phyloP scores from a whole-genome alignment of 92 coral and sea anemone genomes.

The Bergia sp. region DNA sequence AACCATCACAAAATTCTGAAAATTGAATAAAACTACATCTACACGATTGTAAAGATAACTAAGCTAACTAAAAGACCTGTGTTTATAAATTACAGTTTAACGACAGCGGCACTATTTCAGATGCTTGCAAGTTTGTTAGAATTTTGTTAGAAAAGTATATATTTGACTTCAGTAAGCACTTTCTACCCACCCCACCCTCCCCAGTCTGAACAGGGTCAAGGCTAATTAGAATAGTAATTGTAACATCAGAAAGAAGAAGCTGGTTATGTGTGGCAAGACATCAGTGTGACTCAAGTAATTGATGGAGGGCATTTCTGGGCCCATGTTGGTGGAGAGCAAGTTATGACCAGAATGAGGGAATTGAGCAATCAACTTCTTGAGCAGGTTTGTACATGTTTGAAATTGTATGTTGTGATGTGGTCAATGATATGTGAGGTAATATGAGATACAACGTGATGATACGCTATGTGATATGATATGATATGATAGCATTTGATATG shows the following conservation, averaged over 20 bases:
- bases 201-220: background rate
- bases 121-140: too few species aligned
- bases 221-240: background rate
- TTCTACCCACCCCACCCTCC: background rate
- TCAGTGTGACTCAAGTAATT: conserved; percentile 73
- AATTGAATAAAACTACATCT: too few species aligned
- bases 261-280: conserved; percentile 70
- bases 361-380: conserved; percentile 54
- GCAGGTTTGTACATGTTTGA: conserved; percentile 55
- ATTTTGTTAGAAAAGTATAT: too few species aligned
- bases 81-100: too few species aligned
- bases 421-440: too few species aligned
- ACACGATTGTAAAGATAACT: too few species aligned
- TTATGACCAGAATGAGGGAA: conserved; percentile 53
- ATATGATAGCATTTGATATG: too few species aligned
- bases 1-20: too few species aligned
- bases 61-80: too few species aligned
- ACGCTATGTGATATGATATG: too few species aligned
- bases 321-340: conserved; percentile 87
- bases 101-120: too few species aligned
- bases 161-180: background rate
- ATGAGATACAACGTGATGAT: too few species aligned
- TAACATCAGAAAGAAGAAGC: background rate
- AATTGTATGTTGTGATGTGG: background rate
- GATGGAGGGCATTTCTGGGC: conserved; percentile 99